Evolutionary conservation across 2,113 vertebrate genomes (phyloP), one percentile per base, ranked within the genome.

Genomic region (Corythornis madagascariensis): DNA sequence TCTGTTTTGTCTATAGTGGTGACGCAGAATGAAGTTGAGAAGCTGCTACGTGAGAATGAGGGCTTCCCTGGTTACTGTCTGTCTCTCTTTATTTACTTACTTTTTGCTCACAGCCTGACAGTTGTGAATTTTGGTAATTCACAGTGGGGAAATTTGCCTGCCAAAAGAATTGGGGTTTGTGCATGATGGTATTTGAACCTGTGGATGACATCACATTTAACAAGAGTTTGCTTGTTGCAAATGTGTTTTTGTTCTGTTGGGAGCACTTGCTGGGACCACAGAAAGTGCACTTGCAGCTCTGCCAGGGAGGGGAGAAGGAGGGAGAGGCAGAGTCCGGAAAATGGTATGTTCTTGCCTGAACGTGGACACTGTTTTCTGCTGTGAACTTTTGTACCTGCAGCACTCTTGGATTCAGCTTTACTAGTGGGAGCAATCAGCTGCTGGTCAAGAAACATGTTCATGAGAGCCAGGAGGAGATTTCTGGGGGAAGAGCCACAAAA

Each of bases 381-480:
- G 74, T 89, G 89, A 91, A 91, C 89, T 95, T 94, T 82, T 92
- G 91, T 91, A 94, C 88, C 71, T 92, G 78, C 16, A 75, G 45
- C 17, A 6, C 57, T 89, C 70, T 87, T 91, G 78, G 67, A 79
- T 56, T 53, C 35, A 24, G 40, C n/a, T 89, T 77, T 59, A 59
- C 88, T 25, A 25, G 64, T 16, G 91, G 55, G 84, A 93, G 64
- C 55, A 85, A 70, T 73, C 71, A 56, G 78, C 71, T 83, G 75
- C 75, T 93, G 89, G 80, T 94, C 69, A 66, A 93, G 86, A 64
- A 71, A 33, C 1, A 1, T 9, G 31, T 78, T 89, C 22, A 1
- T n/a, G 66, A 87, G 61, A 87, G 29, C 59, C 43, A 40, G 90
- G 59, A 81, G 45, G 56, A 83, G 76, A 60, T 77, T 63, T 71